Evolutionary conservation across 1,140 invertebrate genomes (phyloP).

Genomic region (Uloborus diversus): DNA sequence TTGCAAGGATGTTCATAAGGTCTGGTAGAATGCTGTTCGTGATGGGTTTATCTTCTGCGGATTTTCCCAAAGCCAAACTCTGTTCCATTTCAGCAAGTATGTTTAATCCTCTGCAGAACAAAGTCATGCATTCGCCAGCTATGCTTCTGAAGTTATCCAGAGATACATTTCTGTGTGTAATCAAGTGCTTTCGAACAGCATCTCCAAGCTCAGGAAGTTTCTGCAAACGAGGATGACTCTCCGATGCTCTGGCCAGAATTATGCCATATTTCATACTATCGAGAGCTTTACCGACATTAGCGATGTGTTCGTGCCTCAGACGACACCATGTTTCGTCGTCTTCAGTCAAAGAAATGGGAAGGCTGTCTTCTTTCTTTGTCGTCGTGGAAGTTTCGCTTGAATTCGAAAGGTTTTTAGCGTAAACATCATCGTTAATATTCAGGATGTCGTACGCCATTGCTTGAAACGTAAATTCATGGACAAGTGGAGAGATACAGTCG

Average conservation of each 20-base stretch:
- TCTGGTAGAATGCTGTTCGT: not conserved
- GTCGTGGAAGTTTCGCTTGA: conserved; percentile 1
- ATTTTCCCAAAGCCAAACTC: conserved; percentile 13
- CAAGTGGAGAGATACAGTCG: conserved; percentile 33
- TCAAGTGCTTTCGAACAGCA: not conserved
- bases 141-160: conserved; percentile 23
- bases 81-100: conserved; percentile 6
- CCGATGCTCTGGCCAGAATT: not conserved
- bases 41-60: not conserved
- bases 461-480: conserved; percentile 48
- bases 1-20: not conserved
- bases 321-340: conserved; percentile 18
- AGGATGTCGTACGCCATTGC: conserved; percentile 43
- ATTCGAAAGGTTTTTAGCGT: no score
- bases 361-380: not conserved
- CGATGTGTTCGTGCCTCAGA: conserved; percentile 42
- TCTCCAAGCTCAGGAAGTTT: conserved; percentile 7
- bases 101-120: conserved; percentile 29
- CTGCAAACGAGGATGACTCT: not conserved
- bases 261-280: not conserved
- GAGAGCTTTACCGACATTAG: conserved; percentile 4
- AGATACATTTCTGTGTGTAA: not conserved
- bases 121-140: conserved; percentile 25
- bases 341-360: conserved; percentile 16
- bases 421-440: conserved; percentile 33